A percentile compares a stretch with the other conserved stretches of the same genome.
These are phyloP conservation scores for Metridium senile DNA, from an alignment of 92 coral and sea anemone genomes.

Conservation along the genomic window DNA sequence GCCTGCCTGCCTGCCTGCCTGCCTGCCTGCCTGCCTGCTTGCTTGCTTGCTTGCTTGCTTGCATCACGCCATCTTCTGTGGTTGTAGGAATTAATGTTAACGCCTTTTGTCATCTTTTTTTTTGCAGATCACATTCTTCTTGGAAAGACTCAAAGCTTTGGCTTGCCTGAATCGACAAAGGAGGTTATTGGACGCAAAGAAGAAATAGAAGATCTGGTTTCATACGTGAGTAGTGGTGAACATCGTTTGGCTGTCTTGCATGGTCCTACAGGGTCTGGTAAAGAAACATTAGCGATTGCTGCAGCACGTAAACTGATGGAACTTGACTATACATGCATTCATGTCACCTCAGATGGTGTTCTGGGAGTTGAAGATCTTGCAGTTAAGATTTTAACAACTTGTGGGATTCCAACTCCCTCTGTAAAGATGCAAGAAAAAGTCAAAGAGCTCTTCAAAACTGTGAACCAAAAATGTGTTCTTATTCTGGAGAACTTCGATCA, in stretches of 20 bases:
- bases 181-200: slow-evolving; percentile 33
- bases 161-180: slow-evolving; percentile 9
- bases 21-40: no score
- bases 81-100: no score
- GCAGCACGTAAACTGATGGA: slow-evolving; percentile 29
- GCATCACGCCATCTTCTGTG: not conserved
- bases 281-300: slow-evolving; percentile 32
- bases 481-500: slow-evolving; percentile 48
- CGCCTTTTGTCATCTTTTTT: not conserved
- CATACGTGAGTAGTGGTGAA: not conserved
- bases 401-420: slow-evolving; percentile 15
- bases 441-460: slow-evolving; percentile 3
- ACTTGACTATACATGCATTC: slow-evolving; percentile 7
- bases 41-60: no score
- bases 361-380: slow-evolving; percentile 31
- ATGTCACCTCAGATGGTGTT: slow-evolving; percentile 39
- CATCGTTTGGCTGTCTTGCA: slow-evolving; percentile 28
- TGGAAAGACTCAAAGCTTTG: not conserved
- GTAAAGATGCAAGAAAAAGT: slow-evolving; percentile 8
- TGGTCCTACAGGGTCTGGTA: slow-evolving; percentile 43
- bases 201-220: not conserved
- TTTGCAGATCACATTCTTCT: not conserved
- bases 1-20: no score
- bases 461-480: slow-evolving; percentile 17
- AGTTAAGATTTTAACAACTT: slow-evolving; percentile 31